These are phyloP conservation scores for Helostoma temminkii DNA, from an alignment of 2,797 vertebrate species.

Conservation along the genomic window DNA sequence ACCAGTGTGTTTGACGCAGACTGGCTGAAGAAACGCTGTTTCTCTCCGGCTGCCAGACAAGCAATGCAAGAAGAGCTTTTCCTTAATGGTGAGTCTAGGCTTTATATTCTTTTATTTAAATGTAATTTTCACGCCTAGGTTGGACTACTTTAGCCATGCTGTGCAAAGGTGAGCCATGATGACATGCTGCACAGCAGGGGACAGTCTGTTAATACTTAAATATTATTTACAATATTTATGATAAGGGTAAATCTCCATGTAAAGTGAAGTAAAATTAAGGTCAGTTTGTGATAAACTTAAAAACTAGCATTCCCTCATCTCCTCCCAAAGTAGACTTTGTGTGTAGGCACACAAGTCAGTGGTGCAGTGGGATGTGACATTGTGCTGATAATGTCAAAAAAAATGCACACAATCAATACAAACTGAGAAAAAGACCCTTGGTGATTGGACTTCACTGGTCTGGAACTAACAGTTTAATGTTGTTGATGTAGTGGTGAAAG, in stretches of 20 bases:
- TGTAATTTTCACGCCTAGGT: not conserved
- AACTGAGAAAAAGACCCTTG: not conserved
- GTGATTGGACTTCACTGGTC: slow-evolving; percentile 12
- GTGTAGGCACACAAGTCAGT: not conserved
- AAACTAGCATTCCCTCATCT: not conserved
- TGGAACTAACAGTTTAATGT: slow-evolving; percentile 44
- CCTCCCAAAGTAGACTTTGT: slow-evolving; percentile 1
- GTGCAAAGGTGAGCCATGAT: not conserved
- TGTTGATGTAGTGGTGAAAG: slow-evolving; percentile 26
- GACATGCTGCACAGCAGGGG: not conserved
- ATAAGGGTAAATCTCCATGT: too few species aligned
- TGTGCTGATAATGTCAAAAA: slow-evolving; percentile 1
- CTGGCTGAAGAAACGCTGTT: slow-evolving; percentile 94
- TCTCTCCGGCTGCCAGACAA: slow-evolving; percentile 89
- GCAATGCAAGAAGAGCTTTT: slow-evolving; percentile 88
- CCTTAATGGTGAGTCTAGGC: slow-evolving; percentile 85
- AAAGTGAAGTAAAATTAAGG: not conserved
- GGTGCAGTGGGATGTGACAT: not conserved
- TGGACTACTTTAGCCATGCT: not conserved
- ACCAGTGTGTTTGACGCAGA: slow-evolving; percentile 90
- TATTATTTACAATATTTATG: too few species aligned
- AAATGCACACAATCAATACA: not conserved
- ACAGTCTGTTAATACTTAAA: too few species aligned
- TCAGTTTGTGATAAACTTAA: not conserved
- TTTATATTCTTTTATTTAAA: not conserved